Conservation (phyloP, 1,140 invertebrate species). For the Portunus trituberculatus region DNA sequence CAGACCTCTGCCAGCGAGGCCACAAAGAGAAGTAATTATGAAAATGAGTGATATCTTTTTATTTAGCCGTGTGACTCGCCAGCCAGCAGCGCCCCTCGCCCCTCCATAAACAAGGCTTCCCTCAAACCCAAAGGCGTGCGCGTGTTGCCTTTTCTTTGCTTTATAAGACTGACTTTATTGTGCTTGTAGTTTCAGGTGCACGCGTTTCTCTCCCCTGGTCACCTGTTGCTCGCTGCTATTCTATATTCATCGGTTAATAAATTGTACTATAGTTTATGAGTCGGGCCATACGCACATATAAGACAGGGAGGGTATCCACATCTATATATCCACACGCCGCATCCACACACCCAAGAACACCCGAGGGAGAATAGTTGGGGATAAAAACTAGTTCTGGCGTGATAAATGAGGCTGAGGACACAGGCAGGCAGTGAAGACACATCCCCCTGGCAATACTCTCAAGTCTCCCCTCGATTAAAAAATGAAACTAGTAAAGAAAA, state of each 20-base stretch:
- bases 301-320: not conserved
- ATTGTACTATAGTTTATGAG: too few relatives aligned
- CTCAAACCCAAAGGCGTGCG: not conserved
- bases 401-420: not conserved
- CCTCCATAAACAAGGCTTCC: not conserved
- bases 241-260: too few relatives aligned
- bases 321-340: not conserved
- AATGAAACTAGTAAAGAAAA: too few relatives aligned
- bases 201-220: not conserved
- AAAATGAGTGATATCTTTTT: conserved; percentile 69
- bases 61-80: conserved; percentile 52
- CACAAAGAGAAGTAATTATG: conserved; percentile 65
- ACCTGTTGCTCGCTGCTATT: not conserved
- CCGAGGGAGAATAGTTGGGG: not conserved
- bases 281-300: too few relatives aligned
- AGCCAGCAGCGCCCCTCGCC: conserved; percentile 33
- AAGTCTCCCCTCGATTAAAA: too few relatives aligned
- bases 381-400: not conserved
- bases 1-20: conserved; percentile 7
- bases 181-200: not conserved
- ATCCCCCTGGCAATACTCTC: not conserved
- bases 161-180: not conserved
- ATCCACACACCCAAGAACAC: not conserved
- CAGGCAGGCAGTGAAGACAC: not conserved
- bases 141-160: not conserved